Percentiles rank a stretch among this genome's conserved stretches.
Evolutionary conservation across 1,140 invertebrate species (phyloP).

Genomic region (Rhynchophorus ferrugineus): DNA sequence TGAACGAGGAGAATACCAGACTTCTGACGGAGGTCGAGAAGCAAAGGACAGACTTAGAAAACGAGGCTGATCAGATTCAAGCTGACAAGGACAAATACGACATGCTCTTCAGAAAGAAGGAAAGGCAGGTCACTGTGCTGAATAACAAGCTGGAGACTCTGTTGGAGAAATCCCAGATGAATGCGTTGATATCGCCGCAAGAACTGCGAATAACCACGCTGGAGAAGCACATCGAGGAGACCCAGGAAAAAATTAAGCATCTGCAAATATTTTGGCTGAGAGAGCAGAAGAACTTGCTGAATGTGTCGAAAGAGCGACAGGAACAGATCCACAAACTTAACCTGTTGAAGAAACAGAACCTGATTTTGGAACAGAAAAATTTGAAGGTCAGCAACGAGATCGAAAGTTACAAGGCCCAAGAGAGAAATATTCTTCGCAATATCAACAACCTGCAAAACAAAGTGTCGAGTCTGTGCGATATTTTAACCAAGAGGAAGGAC

Average conservation of each 20-base stretch:
- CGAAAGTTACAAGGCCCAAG: conserved; percentile 49
- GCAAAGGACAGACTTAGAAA: conserved; percentile 41
- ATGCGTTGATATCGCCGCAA: conserved; percentile 36
- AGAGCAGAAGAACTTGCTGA: conserved; percentile 60
- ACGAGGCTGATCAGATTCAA: conserved; percentile 44
- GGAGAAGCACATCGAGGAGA: conserved; percentile 53
- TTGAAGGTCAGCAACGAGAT: conserved; percentile 58
- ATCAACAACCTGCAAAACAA: conserved; percentile 53
- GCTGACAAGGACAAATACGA: conserved; percentile 44
- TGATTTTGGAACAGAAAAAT: conserved; percentile 67
- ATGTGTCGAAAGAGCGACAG: conserved; percentile 56
- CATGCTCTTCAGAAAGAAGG: conserved; percentile 41
- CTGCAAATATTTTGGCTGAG: conserved; percentile 67
- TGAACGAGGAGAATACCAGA: conserved; percentile 40
- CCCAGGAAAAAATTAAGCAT: conserved; percentile 50
- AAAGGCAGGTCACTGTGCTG: conserved; percentile 46
- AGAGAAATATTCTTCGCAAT: conserved; percentile 48
- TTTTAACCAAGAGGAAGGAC: conserved; percentile 51
- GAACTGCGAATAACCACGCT: conserved; percentile 51
- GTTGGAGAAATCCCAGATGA: conserved; percentile 36
- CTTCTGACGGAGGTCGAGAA: conserved; percentile 35
- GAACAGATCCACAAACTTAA: conserved; percentile 57
- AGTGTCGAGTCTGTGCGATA: conserved; percentile 51
- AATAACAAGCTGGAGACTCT: conserved; percentile 51
- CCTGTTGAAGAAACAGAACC: conserved; percentile 61